These are phyloP conservation scores for Sternarchorhynchus goeldii DNA, from an alignment of 2,797 vertebrate species.

Conservation along the genomic window DNA sequence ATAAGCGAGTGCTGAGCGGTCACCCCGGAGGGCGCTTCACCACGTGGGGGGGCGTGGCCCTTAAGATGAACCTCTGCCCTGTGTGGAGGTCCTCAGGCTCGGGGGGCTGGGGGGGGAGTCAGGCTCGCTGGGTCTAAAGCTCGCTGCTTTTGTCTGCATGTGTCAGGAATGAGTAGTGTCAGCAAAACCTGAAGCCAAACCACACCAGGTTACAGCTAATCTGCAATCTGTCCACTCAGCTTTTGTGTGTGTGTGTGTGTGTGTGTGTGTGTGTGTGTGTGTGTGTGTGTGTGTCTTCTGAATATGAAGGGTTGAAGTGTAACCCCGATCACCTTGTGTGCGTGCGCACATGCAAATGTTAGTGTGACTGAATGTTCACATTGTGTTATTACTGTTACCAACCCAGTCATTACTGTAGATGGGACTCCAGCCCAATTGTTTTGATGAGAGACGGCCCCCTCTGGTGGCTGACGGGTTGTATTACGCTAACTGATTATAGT, in stretches of 20 bases:
- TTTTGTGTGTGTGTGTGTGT: slow-evolving; percentile 36
- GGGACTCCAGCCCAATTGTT: not conserved
- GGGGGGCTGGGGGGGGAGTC: slow-evolving; percentile 17
- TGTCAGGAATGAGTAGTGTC: slow-evolving; percentile 62
- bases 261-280: slow-evolving; percentile 28
- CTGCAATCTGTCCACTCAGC: slow-evolving; percentile 59
- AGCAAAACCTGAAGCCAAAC: slow-evolving; percentile 57
- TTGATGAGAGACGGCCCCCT: slow-evolving; percentile 21
- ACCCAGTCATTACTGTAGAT: not conserved
- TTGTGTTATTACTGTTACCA: not conserved
- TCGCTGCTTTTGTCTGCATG: slow-evolving; percentile 55
- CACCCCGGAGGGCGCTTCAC: slow-evolving; percentile 13
- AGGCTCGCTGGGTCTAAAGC: slow-evolving; percentile 54
- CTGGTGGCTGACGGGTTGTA: slow-evolving; percentile 34
- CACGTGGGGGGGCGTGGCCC: not conserved
- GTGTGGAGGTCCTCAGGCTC: too few species aligned
- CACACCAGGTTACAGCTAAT: slow-evolving; percentile 38
- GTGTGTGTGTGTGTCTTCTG: slow-evolving; percentile 34
- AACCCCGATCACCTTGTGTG: slow-evolving; percentile 20
- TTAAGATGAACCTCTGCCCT: not conserved
- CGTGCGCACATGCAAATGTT: slow-evolving; percentile 37
- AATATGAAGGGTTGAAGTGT: slow-evolving; percentile 15
- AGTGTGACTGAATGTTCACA: slow-evolving; percentile 1
- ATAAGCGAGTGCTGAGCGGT: slow-evolving; percentile 21
- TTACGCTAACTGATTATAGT: slow-evolving; percentile 1